phyloP scores from a whole-genome alignment of 2,113 vertebrate species.

The Aegotheles bennettii region DNA sequence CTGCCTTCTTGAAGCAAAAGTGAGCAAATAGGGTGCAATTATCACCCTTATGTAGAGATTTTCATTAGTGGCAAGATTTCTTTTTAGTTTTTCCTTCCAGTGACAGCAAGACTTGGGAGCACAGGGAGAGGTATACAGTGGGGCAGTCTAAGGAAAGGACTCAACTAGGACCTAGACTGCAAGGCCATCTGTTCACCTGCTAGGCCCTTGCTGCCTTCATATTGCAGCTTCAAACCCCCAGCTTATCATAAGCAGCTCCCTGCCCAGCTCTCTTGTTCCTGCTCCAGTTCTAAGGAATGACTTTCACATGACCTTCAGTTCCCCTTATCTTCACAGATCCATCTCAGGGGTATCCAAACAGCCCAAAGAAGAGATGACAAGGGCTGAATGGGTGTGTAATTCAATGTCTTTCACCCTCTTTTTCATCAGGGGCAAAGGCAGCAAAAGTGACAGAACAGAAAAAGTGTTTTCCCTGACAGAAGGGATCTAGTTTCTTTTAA shows the following conservation, averaged over 20 bases:
- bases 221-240: neutral
- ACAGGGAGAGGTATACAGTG: neutral
- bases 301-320: neutral
- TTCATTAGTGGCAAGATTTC: neutral
- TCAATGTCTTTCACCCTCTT: neutral
- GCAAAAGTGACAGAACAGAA: neutral
- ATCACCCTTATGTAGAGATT: neutral
- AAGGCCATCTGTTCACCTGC: neutral
- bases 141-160: neutral
- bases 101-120: neutral
- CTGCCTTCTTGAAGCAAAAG: neutral
- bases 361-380: neutral
- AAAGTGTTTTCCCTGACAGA: neutral
- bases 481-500: constrained; percentile 5
- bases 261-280: neutral
- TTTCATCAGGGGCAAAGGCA: neutral
- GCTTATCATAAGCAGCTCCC: neutral
- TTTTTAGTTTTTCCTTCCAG: neutral
- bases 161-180: neutral
- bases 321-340: neutral
- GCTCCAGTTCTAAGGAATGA: neutral
- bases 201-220: neutral
- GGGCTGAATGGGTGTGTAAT: neutral
- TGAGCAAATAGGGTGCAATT: neutral
- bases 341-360: neutral